Conservation (phyloP, 2,113 vertebrate species). For the Mormyrus lacerda region DNA sequence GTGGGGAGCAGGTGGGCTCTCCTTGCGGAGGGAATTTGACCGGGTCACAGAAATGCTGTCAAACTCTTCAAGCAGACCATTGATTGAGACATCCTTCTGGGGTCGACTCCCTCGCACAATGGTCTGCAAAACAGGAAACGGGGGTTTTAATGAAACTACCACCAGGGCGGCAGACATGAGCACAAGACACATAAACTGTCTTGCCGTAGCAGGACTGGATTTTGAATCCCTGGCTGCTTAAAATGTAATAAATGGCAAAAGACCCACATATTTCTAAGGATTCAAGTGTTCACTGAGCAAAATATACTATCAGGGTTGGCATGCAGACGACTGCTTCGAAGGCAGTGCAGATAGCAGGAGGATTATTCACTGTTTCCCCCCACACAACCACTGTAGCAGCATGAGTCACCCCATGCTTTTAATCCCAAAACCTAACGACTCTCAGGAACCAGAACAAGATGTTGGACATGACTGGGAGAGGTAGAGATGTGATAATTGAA, state of each 20-base stretch:
- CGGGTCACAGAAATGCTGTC: slow-evolving; percentile 96
- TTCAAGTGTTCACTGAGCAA: slow-evolving; percentile 40
- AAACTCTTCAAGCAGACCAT: slow-evolving; percentile 92
- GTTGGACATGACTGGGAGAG: background rate
- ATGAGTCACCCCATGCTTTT: slow-evolving; percentile 15
- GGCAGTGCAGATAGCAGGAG: background rate
- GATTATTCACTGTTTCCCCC: background rate
- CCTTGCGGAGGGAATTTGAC: slow-evolving; percentile 93
- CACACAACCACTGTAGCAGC: background rate
- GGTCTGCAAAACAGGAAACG: slow-evolving; percentile 64
- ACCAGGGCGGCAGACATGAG: background rate
- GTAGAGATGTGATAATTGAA: background rate
- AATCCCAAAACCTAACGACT: background rate
- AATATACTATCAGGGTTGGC: slow-evolving; percentile 47
- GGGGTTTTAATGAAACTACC: slow-evolving; percentile 4
- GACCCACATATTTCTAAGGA: slow-evolving; percentile 31
- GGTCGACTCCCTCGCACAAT: slow-evolving; percentile 92
- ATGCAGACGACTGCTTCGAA: slow-evolving; percentile 19
- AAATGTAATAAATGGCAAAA: background rate
- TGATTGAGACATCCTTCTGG: slow-evolving; percentile 87
- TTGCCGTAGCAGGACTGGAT: background rate
- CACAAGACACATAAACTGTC: background rate
- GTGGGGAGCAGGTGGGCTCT: slow-evolving; percentile 83
- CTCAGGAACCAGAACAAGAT: background rate
- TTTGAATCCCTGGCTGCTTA: background rate